These are phyloP conservation scores for Vanacampus margaritifer DNA, from an alignment of 2,113 vertebrate species.

Conservation along the genomic window DNA sequence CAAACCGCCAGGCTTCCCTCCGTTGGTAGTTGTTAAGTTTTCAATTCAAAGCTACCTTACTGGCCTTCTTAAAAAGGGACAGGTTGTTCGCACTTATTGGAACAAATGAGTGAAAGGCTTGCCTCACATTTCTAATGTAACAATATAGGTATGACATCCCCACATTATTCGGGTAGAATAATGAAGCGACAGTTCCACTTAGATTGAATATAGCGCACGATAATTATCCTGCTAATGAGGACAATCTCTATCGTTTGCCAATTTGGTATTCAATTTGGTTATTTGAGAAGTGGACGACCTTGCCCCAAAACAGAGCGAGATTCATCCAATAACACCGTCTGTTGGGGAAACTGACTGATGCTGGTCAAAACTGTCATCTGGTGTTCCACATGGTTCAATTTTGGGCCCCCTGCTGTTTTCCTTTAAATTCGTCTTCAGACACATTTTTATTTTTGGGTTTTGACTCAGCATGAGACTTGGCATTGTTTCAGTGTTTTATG, in stretches of 20 bases:
- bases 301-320: slow-evolving; percentile 6
- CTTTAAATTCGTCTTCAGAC: too few species aligned
- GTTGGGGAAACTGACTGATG: not conserved
- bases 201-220: slow-evolving; percentile 64
- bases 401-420: too few species aligned
- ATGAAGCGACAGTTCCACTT: slow-evolving; percentile 54
- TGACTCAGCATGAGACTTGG: too few species aligned
- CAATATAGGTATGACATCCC: slow-evolving; percentile 30
- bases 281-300: slow-evolving; percentile 56
- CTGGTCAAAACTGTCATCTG: not conserved
- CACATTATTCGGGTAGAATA: slow-evolving; percentile 60
- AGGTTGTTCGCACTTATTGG: not conserved
- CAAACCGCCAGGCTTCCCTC: too few species aligned
- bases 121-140: slow-evolving; percentile 18
- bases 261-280: slow-evolving; percentile 60
- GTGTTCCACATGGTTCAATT: too few species aligned
- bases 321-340: not conserved
- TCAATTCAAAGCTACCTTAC: not conserved
- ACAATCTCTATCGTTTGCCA: slow-evolving; percentile 63
- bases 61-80: slow-evolving; percentile 13
- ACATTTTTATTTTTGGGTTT: too few species aligned
- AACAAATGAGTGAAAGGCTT: slow-evolving; percentile 1
- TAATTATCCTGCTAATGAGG: slow-evolving; percentile 70
- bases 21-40: too few species aligned
- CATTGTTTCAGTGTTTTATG: too few species aligned